phyloP scores from a whole-genome alignment of 2,797 vertebrate species.

The Enteromius anoplus region DNA sequence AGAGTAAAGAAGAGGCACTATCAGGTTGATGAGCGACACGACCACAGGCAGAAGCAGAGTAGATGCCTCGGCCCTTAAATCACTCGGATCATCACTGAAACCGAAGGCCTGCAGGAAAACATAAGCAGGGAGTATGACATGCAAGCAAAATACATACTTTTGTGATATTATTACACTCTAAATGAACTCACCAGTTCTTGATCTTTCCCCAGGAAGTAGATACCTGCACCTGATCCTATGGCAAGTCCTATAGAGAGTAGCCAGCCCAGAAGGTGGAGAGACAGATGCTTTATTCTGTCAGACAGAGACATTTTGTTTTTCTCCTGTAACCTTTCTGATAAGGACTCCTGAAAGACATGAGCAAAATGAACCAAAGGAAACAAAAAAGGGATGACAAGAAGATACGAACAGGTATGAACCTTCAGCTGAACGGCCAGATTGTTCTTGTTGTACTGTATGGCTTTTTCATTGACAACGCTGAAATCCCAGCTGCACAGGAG shows the following conservation, averaged over 20 bases:
- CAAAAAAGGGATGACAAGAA: not conserved
- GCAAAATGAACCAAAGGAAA: not conserved
- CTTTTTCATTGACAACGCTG: constrained; percentile 84
- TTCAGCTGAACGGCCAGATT: constrained; percentile 89
- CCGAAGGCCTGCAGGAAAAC: constrained; percentile 39
- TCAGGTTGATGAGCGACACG: constrained; percentile 86
- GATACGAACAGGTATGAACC: constrained; percentile 69
- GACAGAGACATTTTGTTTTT: constrained; percentile 66
- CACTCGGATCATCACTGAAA: constrained; percentile 42
- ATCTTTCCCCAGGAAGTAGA: constrained; percentile 80
- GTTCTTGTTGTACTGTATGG: constrained; percentile 86
- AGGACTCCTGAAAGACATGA: constrained; percentile 79
- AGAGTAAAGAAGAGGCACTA: constrained; percentile 85
- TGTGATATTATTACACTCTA: not conserved
- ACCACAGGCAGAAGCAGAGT: constrained; percentile 87
- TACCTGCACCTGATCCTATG: constrained; percentile 75
- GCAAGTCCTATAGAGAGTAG: constrained; percentile 77
- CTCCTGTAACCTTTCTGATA: constrained; percentile 76
- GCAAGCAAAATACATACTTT: not conserved
- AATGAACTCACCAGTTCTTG: not conserved
- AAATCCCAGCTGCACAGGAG: constrained; percentile 95
- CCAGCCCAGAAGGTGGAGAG: constrained; percentile 81
- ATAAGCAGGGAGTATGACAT: constrained; percentile 49
- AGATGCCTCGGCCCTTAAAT: constrained; percentile 74
- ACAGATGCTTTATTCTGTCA: constrained; percentile 70